phyloP scores from a whole-genome alignment of 2,888 invertebrate species.

The Hymenopus coronatus region DNA sequence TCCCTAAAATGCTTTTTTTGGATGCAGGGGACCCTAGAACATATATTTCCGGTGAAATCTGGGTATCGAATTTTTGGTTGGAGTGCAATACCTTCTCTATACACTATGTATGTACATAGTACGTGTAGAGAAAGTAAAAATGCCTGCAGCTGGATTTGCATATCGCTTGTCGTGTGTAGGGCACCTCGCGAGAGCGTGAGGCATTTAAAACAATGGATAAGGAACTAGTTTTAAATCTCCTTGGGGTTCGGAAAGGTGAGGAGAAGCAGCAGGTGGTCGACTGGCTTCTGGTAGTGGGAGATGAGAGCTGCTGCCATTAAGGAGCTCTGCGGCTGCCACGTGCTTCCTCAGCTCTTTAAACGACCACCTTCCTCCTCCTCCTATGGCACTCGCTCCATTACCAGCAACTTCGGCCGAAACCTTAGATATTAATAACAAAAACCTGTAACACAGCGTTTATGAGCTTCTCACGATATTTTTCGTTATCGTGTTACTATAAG shows the following conservation, averaged over 20 bases:
- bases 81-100: no score
- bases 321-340: background rate
- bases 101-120: no score
- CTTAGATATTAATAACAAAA: background rate
- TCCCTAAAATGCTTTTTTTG: no score
- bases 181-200: no score
- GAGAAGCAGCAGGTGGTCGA: background rate
- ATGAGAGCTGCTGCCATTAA: background rate
- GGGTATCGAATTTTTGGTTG: no score
- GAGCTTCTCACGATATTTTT: background rate
- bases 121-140: no score
- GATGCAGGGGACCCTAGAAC: no score
- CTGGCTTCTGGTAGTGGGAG: background rate
- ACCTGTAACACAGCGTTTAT: background rate
- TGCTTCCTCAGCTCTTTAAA: background rate
- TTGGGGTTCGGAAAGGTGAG: background rate
- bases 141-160: no score
- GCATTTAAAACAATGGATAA: background rate
- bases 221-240: background rate
- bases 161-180: no score
- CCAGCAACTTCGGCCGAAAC: background rate
- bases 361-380: no score
- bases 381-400: background rate
- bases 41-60: no score
- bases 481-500: background rate